Evolutionary conservation across 2,113 vertebrate genomes (phyloP), one percentile per base, ranked within the genome.

Genomic region (Tachycineta bicolor): DNA sequence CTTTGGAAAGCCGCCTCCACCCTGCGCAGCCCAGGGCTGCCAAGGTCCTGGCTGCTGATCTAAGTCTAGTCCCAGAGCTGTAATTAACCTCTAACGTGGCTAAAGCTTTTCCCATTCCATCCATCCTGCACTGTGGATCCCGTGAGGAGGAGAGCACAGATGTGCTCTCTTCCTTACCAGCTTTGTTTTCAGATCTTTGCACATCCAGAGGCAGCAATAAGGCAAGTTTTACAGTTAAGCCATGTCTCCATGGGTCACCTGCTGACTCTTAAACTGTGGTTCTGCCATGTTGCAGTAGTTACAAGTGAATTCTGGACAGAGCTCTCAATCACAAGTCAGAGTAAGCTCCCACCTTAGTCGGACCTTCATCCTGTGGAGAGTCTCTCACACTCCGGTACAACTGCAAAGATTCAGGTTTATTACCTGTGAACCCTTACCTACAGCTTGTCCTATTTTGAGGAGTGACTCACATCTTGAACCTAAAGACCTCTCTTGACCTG

Each of bases 191-290:
- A 24, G 44, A 11, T 41, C 43, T 93, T 60, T 70, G 19, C 24
- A 7, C 21, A 3, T 11, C n/a, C 7, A 25, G 59, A 43, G 33
- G n/a, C 63, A 76, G 58, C 22, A 37, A 14, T 20, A 41, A n/a
- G n/a, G 29, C 12, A 50, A 70, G 33, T 29, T 78, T 55, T 37
- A 21, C 2, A 12, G 17, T 28, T 44, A 16, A 31, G 31, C 29
- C 33, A 8, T 0, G 0, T 28, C 65, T 69, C 23, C 1, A 0
- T n/a, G 43, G 33, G 56, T 39, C 44, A 3, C 13, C 31, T 43
- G 28, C 29, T 79, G 73, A n/a, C 50, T 81, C 50, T n/a, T 37
- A 37, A 59, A 60, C 49, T 6, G 6, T 0, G 4, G 7, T 47
- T 82, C 47, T 87, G 69, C 23, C 24, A 1, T 5, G 23, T 3